A percentile compares a stretch with the other conserved stretches of the same genome.
Conservation (phyloP, 2,888 invertebrate species). For the Cordilura impudica region DNA sequence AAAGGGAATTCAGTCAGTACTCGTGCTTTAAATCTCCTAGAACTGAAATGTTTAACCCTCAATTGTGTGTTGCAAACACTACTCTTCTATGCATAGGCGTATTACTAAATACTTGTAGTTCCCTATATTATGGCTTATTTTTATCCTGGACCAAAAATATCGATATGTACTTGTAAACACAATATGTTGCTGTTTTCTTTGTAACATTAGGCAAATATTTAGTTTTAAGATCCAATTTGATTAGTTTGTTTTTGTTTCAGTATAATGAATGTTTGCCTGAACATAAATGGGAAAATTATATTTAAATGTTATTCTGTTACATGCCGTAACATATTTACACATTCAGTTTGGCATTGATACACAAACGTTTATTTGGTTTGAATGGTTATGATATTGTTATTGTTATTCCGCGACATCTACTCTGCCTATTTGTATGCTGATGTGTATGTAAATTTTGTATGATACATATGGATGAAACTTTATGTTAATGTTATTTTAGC, state of each 20-base stretch:
- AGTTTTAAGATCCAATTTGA: slow-evolving; percentile 34
- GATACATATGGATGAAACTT: slow-evolving; percentile 7
- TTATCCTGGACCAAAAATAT: background rate
- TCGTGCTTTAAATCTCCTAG: too few relatives aligned
- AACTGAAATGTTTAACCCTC: too few relatives aligned
- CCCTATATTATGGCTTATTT: background rate
- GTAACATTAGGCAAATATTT: slow-evolving; percentile 32
- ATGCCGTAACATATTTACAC: background rate
- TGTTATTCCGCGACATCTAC: slow-evolving; percentile 32
- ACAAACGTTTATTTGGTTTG: background rate
- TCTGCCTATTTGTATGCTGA: background rate
- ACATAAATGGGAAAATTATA: slow-evolving; percentile 27
- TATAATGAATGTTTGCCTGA: slow-evolving; percentile 9
- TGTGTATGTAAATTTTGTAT: slow-evolving; percentile 2
- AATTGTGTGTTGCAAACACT: background rate
- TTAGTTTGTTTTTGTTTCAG: slow-evolving; percentile 41
- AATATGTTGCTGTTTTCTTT: background rate
- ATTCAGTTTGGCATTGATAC: background rate
- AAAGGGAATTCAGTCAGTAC: too few relatives aligned
- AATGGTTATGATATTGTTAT: slow-evolving; percentile 19
- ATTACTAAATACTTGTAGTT: too few relatives aligned
- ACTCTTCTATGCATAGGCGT: background rate
- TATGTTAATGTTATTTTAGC: slow-evolving; percentile 53
- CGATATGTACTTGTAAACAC: background rate
- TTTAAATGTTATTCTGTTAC: slow-evolving; percentile 11